Conservation (phyloP, 2,113 vertebrate genomes). For the Galbula dea region DNA sequence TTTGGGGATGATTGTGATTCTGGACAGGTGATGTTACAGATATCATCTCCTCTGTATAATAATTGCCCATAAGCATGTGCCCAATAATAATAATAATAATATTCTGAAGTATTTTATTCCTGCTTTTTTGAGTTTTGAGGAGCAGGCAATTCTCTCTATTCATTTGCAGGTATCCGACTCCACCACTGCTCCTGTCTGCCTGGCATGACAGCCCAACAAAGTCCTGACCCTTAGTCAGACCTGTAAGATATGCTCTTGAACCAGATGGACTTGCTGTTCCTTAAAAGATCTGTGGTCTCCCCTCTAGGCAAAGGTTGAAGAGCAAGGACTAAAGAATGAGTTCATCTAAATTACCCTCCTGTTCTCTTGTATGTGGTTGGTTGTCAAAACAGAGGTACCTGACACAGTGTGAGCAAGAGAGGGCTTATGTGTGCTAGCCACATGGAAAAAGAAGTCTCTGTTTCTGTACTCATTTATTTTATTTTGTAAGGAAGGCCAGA, state of each 20-base stretch:
- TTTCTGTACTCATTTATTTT: neutral
- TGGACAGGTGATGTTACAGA: neutral
- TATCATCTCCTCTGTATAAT: neutral
- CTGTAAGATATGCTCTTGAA: neutral
- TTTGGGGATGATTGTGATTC: neutral
- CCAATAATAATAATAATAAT: neutral
- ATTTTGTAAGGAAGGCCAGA: neutral
- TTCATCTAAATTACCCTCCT: neutral
- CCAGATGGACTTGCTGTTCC: neutral
- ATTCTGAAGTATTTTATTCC: neutral
- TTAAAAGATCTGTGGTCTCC: neutral
- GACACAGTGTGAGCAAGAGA: rapidly evolving
- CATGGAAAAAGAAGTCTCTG: neutral
- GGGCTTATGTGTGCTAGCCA: neutral
- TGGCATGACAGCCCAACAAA: neutral
- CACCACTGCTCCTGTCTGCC: neutral
- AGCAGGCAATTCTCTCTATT: too few relatives aligned
- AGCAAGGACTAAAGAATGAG: neutral
- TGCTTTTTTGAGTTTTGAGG: neutral
- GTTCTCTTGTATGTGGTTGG: neutral
- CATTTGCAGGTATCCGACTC: neutral
- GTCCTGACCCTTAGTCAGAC: neutral
- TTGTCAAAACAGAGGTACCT: neutral
- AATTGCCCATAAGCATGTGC: neutral
- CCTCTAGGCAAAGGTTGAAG: neutral